Evolutionary conservation across 2,797 vertebrate genomes (phyloP).

Genomic region (Peromyscus attwateri): DNA sequence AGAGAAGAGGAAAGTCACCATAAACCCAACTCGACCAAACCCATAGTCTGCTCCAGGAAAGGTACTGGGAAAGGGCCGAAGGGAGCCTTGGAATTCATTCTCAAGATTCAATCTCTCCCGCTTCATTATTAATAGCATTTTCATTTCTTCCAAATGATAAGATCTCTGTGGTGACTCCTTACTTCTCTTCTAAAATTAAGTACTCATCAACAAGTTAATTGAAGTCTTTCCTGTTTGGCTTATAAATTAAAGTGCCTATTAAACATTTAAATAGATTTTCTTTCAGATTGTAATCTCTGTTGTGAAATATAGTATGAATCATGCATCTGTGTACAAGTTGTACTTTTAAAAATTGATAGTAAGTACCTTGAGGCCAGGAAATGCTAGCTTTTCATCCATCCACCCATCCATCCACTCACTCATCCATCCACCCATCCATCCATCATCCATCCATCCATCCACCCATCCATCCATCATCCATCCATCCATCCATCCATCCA

Average conservation of each 20-base stretch:
- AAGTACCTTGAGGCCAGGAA: not conserved
- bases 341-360: slow-evolving; percentile 44
- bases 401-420: not conserved
- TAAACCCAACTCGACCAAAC: not conserved
- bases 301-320: slow-evolving; percentile 52
- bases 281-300: slow-evolving; percentile 69
- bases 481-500: no score
- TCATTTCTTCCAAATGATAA: slow-evolving; percentile 41
- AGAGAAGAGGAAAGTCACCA: not conserved
- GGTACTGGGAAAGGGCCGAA: not conserved
- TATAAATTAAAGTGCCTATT: slow-evolving; percentile 64
- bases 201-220: slow-evolving; percentile 67
- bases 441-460: no score
- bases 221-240: slow-evolving; percentile 67
- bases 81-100: not conserved
- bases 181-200: slow-evolving; percentile 64
- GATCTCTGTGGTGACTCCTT: slow-evolving; percentile 65
- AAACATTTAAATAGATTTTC: slow-evolving; percentile 59
- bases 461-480: not conserved
- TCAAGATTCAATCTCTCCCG: not conserved
- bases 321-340: not conserved
- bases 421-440: not conserved
- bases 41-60: not conserved
- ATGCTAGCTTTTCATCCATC: slow-evolving; percentile 1
- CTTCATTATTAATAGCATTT: slow-evolving; percentile 33